phyloP scores from a whole-genome alignment of 2,113 vertebrate genomes.

The Psilopsiagon aymara region DNA sequence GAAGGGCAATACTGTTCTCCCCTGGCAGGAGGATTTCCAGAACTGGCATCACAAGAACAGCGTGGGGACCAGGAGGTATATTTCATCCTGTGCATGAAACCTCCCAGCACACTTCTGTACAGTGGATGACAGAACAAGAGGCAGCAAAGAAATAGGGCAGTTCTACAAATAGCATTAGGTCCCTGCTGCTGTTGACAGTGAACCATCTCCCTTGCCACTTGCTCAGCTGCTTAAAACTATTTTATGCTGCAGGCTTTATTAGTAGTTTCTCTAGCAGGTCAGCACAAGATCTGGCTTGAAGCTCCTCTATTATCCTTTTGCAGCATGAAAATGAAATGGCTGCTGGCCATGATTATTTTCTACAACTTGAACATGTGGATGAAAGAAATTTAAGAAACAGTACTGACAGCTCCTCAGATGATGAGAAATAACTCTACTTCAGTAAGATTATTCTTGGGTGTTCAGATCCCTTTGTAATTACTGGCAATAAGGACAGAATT shows the following conservation, averaged over 20 bases:
- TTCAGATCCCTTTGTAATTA: conserved; percentile 36
- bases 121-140: not conserved
- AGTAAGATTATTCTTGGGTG: not conserved
- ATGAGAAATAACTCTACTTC: not conserved
- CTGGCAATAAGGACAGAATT: conserved; percentile 30
- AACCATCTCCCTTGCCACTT: not conserved
- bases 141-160: not conserved
- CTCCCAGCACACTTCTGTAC: not conserved
- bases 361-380: not conserved
- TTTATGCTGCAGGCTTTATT: not conserved
- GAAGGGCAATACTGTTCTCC: not conserved
- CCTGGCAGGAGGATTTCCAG: not conserved
- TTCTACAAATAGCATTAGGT: not conserved
- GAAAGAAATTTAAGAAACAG: not conserved
- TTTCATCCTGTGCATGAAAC: not conserved
- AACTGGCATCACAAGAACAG: not conserved
- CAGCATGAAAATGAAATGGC: not conserved
- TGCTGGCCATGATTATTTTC: not conserved
- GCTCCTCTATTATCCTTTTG: not conserved
- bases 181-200: not conserved
- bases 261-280: not conserved
- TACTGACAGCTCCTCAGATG: not conserved
- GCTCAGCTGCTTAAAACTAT: not conserved
- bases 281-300: not conserved
- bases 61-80: not conserved